Evolutionary conservation across 2,888 invertebrate species (phyloP).

Genomic region (Megaustenia siamemsis): DNA sequence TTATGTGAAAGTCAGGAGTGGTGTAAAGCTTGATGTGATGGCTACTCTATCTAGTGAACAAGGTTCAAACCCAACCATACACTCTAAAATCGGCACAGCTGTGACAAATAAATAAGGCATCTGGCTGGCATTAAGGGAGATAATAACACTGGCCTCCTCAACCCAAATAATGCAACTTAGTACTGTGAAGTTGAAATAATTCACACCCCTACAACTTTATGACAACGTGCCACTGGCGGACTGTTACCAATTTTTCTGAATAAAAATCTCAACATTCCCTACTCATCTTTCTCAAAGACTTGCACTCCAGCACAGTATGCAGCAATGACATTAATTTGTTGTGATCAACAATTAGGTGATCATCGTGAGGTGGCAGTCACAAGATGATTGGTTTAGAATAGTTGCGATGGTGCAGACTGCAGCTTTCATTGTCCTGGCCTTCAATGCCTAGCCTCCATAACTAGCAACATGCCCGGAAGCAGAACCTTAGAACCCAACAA

Average conservation of each 20-base stretch:
- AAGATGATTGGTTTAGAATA: conserved; percentile 17
- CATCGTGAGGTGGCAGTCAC: conserved; percentile 39
- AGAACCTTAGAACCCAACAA: conserved; percentile 13
- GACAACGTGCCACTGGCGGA: no score
- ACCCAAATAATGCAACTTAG: no score
- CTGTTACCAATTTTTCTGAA: not conserved
- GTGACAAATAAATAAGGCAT: not conserved
- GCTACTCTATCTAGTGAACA: no score
- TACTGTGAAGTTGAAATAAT: no score
- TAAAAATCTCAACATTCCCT: not conserved
- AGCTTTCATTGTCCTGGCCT: not conserved
- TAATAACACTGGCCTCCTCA: no score
- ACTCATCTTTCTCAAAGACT: conserved; percentile 16
- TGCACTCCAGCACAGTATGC: conserved; percentile 6
- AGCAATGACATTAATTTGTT: not conserved
- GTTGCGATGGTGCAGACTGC: conserved; percentile 28
- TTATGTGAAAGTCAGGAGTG: no score
- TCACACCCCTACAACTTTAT: no score
- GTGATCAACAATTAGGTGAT: not conserved
- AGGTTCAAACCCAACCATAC: no score
- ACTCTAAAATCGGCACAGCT: no score
- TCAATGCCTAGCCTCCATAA: conserved; percentile 10
- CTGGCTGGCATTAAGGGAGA: no score
- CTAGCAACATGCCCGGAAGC: conserved; percentile 35
- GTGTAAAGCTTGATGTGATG: no score